phyloP scores from a whole-genome alignment of 2,888 invertebrate species.

The Dolomedes plantarius region DNA sequence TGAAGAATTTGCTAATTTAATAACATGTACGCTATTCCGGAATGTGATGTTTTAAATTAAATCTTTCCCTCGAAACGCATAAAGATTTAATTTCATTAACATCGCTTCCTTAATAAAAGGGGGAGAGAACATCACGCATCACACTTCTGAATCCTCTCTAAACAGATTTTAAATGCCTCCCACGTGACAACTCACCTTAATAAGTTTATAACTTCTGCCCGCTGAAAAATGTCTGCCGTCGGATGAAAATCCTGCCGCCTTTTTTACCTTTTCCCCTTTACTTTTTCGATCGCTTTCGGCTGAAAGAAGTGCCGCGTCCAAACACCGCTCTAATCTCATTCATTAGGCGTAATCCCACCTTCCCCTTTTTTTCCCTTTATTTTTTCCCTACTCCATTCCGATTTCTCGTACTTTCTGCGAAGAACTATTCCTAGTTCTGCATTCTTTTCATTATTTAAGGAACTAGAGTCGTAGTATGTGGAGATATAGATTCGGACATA shows the following conservation, averaged over 20 bases:
- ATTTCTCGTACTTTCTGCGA: too few relatives aligned
- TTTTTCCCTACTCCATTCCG: too few relatives aligned
- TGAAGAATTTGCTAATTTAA: too few relatives aligned
- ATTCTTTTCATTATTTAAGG: neutral
- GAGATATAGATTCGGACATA: too few relatives aligned
- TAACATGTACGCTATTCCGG: too few relatives aligned
- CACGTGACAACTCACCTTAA: neutral
- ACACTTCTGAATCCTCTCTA: too few relatives aligned
- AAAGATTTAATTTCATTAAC: too few relatives aligned
- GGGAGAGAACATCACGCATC: too few relatives aligned
- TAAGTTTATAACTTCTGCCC: neutral
- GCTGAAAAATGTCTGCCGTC: neutral
- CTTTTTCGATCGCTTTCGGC: neutral
- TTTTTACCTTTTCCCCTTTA: neutral
- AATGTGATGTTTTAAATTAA: too few relatives aligned
- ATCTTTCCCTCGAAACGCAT: too few relatives aligned
- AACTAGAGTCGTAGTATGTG: too few relatives aligned
- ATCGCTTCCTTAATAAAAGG: too few relatives aligned
- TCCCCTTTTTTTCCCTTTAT: neutral
- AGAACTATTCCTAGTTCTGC: neutral
- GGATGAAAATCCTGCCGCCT: neutral
- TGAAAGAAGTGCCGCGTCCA: neutral
- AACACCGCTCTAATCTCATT: neutral
- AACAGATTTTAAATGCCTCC: neutral
- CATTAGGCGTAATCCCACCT: neutral